Base-by-base conservation (phyloP, 2,113 vertebrate species). In the Alligator mississippiensis region DNA sequence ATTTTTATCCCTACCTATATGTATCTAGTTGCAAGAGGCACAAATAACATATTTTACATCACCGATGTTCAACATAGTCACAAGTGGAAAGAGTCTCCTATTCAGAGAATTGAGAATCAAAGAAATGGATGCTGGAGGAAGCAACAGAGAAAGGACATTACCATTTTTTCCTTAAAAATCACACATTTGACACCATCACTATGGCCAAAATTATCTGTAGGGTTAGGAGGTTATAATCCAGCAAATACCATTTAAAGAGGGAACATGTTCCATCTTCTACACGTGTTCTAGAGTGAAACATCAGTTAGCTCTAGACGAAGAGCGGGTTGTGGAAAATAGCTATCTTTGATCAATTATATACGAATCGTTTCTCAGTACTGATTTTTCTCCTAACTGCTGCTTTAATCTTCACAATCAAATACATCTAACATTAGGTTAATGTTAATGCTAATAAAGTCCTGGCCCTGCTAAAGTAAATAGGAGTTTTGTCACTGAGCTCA, bases 161-260 rank as follows among this genome's bases (percentile, higher is more conserved):
- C 27, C 1, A 81, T 34, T 62, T 87, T 27, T 83, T 63, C 57
- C 63, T 76, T 85, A 72, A 63, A n/a, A 72, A 34, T 13, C 9
- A 62, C 16, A 85, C 66, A 87, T 76, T 60, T 93, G n/a, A 16
- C 14, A 82, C 22, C 66, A 95, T 10, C 4, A 87, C 85, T 94
- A 68, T 66, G 21, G 72, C 11, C 85, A 34, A 10, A 59, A 83
- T n/a, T 64, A 81, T 77, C n/a, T 47, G 47, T 47, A 47, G 47
- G n/a, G 34, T 70, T 92, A 93, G 17, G 24, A 84, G 83, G 47
- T 6, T 84, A 34, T 83, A 11, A 57, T 3, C 27, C 15, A 76
- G 27, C 47, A 76, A 4, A 4, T 55, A 9, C 47, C 95, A 84
- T 21, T 47, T 27, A 85, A 85, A 70, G 66, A 70, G 21, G 83